Evolutionary conservation across 53 echinoderm and acorn worm genomes (phyloP).

Genomic region (Zoroaster sp.): DNA sequence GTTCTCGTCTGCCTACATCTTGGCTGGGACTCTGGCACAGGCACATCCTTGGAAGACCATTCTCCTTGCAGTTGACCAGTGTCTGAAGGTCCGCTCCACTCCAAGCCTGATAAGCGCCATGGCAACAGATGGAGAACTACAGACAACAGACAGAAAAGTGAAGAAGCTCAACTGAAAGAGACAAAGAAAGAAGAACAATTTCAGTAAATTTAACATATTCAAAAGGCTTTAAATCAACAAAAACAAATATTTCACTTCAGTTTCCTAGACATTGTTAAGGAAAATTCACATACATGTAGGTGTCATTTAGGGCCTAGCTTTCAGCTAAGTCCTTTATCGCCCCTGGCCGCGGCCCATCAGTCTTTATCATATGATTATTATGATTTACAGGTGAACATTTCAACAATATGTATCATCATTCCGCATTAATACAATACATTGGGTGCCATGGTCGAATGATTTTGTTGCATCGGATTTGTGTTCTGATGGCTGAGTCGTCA

Average conservation of each 20-base stretch:
- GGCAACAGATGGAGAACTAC: constrained; percentile 81
- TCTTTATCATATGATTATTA: neutral
- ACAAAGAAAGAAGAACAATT: neutral
- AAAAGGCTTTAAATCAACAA: no score
- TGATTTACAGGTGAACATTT: no score
- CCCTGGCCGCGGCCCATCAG: no score
- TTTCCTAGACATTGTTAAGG: neutral
- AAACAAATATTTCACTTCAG: no score
- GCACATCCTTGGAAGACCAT: constrained; percentile 68
- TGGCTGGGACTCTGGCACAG: constrained; percentile 70
- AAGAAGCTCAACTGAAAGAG: constrained; percentile 84
- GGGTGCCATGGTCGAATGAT: no score
- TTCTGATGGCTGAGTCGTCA: no score
- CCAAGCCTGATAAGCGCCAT: constrained; percentile 79
- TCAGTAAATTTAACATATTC: neutral
- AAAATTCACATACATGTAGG: neutral
- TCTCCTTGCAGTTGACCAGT: constrained; percentile 63
- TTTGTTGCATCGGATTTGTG: no score
- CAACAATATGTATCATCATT: no score
- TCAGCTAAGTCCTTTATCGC: neutral
- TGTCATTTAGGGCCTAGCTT: neutral
- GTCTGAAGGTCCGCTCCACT: constrained; percentile 84
- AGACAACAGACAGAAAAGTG: constrained; percentile 89
- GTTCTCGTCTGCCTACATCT: constrained; percentile 49
- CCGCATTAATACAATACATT: no score